A percentile compares a stretch with the other conserved stretches of the same genome.
phyloP scores from a whole-genome alignment of 2,797 vertebrate species.

The Gorsachius magnificus region DNA sequence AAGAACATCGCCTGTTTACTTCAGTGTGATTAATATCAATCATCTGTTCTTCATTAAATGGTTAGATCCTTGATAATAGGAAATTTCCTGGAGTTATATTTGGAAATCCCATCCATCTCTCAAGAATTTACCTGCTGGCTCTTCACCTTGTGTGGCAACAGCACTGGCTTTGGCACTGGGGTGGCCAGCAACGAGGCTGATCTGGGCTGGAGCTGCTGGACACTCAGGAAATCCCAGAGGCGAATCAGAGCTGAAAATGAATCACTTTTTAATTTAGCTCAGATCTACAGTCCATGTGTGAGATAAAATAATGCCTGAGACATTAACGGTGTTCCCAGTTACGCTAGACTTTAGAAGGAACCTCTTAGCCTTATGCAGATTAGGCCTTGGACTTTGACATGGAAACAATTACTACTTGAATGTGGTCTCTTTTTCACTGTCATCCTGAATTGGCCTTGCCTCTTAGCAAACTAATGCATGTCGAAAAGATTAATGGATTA shows the following conservation, averaged over 20 bases:
- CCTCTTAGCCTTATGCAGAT: background rate
- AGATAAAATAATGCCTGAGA: background rate
- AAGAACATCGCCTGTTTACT: background rate
- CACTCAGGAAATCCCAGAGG: background rate
- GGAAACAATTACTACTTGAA: constrained; percentile 36
- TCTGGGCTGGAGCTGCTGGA: background rate
- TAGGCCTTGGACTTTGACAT: background rate
- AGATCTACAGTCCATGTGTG: background rate
- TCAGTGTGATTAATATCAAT: constrained; percentile 27
- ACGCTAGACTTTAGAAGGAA: background rate
- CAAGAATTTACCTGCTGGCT: constrained; percentile 17
- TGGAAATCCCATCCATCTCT: background rate
- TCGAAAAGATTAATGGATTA: constrained; percentile 67
- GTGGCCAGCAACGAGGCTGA: background rate
- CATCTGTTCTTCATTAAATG: constrained; percentile 21
- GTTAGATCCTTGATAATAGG: constrained; percentile 10
- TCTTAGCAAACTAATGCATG: constrained; percentile 47
- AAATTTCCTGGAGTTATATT: constrained; percentile 30
- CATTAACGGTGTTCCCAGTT: background rate
- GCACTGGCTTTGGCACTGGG: background rate
- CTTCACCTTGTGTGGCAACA: background rate
- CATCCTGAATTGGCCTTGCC: constrained; percentile 33
- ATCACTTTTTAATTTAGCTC: constrained; percentile 10
- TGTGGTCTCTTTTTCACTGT: constrained; percentile 55
- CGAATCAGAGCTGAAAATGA: background rate